Evolutionary conservation across 2,797 vertebrate species (phyloP), one percentile per base, ranked within the genome.

Genomic region (Benthosema pterotum): DNA sequence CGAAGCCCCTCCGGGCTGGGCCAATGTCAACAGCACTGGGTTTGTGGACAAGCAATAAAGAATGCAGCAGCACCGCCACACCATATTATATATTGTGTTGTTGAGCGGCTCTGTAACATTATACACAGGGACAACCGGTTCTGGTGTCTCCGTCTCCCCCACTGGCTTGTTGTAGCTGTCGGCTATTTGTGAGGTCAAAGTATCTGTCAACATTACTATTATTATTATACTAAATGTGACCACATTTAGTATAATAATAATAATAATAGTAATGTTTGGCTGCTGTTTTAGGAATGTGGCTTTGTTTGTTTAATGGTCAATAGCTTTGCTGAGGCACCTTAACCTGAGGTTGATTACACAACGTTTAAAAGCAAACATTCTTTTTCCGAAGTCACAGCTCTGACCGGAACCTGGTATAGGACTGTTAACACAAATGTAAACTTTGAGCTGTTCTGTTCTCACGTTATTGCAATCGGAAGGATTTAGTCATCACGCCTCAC

Each of bases 251-350:
- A n/a, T n/a, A n/a, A n/a, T n/a, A n/a, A n/a, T n/a, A n/a, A n/a
- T n/a, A n/a, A n/a, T n/a, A n/a, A n/a, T n/a, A n/a, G n/a, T n/a
- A n/a, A n/a, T n/a, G 11, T 11, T 9, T 63, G 61, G 66, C 61
- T 61, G 47, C 56, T 28, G 38, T 46, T 75, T 74, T 53, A 54
- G 71, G 75, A 80, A 76, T 59, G 3, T 7, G n/a, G 25, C 3
- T 0, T 46, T 65, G 51, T 0, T 46, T 65, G 51, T 64, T 73
- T 52, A 74, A 32, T 69, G 25, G 54, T 59, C 67, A 59, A 61
- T 38, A 49, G 16, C 57, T 14, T 47, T 51, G 60, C 70, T 22
- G 18, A 77, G 16, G 22, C 3, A 59, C 59, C 53, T 28, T 42
- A 25, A 25, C 22, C 22, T 14, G 73, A 69, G 46, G 42, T 71